Base-by-base conservation (phyloP, 92 coral and sea anemone genomes). In the Isaurus tuberculatus region DNA sequence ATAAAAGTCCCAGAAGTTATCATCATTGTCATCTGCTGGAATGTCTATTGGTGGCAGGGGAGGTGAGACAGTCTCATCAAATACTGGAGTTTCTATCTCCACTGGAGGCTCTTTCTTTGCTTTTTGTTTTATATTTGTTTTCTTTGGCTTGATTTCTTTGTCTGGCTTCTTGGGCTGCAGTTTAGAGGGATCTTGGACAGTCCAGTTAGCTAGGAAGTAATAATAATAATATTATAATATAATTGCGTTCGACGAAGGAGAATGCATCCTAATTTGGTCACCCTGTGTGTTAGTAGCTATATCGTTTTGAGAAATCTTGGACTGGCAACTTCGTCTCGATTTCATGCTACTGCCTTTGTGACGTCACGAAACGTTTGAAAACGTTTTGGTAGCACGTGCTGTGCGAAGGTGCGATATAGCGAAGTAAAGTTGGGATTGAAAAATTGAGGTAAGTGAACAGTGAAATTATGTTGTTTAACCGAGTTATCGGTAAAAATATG, bases 1-100 rank as follows among this genome's bases (percentile, higher is more conserved):
- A 87, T 79, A 95, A 74, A 95, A 95, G 55, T 91, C 94, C 98
- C 98, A 95, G 83, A 95, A 95, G 84, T 86, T 90, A 74, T 94
- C 97, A 67, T 94, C 94, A 20, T 77, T 81, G 11, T 88, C 86
- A 28, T 74, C 87, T 48, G 34, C 85, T 20, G 87, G 81, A 44
- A 84, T 64, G 57, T 85, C 87, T 46, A 44, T 44, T 14, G 67
- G 70, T 60, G 73, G 79, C 37, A 25, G 48, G 20, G 48, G 65
- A 55, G 69, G 32, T 63, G 69, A 14, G 4, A 1, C 87, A 16
- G 65, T 83, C 63, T 85, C 67, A 65, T 72, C 86, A 42, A 77
- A 63, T 27, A 22, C 60, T 44, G 79, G 85, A 63, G 88, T 74
- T 61, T 71, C 84, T 43, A 83, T 80, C 43, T 36, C 66, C 34